Conservation (phyloP, 2,797 vertebrate genomes). For the Lithobates pipiens region DNA sequence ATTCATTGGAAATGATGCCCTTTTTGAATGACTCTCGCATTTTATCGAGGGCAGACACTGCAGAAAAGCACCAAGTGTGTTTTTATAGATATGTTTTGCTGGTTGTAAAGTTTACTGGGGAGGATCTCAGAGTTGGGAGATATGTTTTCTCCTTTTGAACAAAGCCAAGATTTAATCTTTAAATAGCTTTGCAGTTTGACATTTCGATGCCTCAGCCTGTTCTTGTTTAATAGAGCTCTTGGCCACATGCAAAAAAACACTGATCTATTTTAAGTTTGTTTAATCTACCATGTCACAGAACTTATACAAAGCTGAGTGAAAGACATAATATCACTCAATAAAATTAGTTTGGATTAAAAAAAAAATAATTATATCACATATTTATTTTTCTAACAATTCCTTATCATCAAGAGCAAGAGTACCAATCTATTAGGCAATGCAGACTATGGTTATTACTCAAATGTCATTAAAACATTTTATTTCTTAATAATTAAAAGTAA, state of each 20-base stretch:
- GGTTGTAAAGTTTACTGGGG: conserved; percentile 69
- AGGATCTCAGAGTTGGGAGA: conserved; percentile 67
- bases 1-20: conserved; percentile 79
- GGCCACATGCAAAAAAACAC: conserved; percentile 66
- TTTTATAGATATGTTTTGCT: conserved; percentile 70
- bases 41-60: conserved; percentile 73
- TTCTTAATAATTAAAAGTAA: not conserved
- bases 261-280: conserved; percentile 67
- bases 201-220: conserved; percentile 70
- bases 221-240: conserved; percentile 68
- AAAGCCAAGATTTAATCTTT: conserved; percentile 69
- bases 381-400: not conserved
- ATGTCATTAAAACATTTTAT: not conserved
- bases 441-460: not conserved
- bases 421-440: not conserved
- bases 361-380: not conserved
- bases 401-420: not conserved
- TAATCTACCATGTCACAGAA: not conserved
- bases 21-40: conserved; percentile 77
- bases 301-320: not conserved
- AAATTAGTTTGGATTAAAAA: not conserved
- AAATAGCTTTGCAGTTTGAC: conserved; percentile 71
- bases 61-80: conserved; percentile 69
- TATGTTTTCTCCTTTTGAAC: conserved; percentile 67
- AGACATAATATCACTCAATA: not conserved